phyloP scores from a whole-genome alignment of 2,888 invertebrate genomes.

The Aspidiotus destructor region DNA sequence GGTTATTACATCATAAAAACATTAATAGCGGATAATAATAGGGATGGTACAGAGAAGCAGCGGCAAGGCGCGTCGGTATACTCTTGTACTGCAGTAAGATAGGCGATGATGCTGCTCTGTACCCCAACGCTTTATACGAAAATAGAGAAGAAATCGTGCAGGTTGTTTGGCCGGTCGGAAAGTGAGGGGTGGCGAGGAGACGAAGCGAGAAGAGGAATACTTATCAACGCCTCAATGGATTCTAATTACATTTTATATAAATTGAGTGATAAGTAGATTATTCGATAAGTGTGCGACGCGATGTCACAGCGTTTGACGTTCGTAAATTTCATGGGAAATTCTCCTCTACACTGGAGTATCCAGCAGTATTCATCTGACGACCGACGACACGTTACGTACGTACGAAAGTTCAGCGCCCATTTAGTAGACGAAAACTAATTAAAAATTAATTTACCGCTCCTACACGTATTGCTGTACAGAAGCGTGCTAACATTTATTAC shows the following conservation, averaged over 20 bases:
- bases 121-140: not conserved
- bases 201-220: not conserved
- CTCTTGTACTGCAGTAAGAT: not conserved
- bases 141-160: not conserved
- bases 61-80: not conserved
- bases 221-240: constrained; percentile 4
- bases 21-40: not conserved
- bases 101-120: not conserved
- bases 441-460: not conserved
- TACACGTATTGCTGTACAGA: too few relatives aligned
- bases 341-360: not conserved
- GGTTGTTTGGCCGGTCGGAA: not conserved
- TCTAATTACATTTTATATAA: constrained; percentile 2
- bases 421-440: constrained; percentile 1
- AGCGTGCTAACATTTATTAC: too few relatives aligned
- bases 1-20: constrained; percentile 4
- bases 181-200: not conserved
- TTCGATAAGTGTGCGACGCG: constrained; percentile 4
- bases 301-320: not conserved
- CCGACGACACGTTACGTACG: too few relatives aligned
- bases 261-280: constrained; percentile 4
- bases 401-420: constrained; percentile 1
- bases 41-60: not conserved
- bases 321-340: constrained; percentile 2
- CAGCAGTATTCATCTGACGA: too few relatives aligned